Evolutionary conservation across 2,888 invertebrate species (phyloP).

Genomic region (Drosophila maculinotata): DNA sequence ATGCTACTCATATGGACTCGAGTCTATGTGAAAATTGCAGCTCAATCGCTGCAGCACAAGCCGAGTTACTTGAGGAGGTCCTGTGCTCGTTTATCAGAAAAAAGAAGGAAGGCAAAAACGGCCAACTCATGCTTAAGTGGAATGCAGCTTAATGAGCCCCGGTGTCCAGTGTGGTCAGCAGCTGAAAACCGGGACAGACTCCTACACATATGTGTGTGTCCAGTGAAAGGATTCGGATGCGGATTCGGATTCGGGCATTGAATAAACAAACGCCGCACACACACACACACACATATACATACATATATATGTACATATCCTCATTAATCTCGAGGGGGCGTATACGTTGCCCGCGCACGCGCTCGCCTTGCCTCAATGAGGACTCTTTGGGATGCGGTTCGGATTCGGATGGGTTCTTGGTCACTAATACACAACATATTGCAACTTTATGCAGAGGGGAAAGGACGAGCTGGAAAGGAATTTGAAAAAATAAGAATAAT

Average conservation of each 20-base stretch:
- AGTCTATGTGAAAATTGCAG: slow-evolving; percentile 3
- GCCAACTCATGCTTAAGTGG: slow-evolving; percentile 74
- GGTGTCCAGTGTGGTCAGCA: slow-evolving; percentile 71
- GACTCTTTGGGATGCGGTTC: slow-evolving; percentile 14
- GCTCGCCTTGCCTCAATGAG: slow-evolving; percentile 41
- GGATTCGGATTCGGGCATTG: slow-evolving; percentile 29
- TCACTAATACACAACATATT: slow-evolving; percentile 80
- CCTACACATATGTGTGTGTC: slow-evolving; percentile 34
- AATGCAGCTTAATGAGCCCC: slow-evolving; percentile 66
- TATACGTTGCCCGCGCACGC: slow-evolving; percentile 63
- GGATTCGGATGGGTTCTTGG: slow-evolving; percentile 15
- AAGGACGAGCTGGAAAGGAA: not conserved
- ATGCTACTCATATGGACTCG: not conserved
- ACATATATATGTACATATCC: slow-evolving; percentile 41
- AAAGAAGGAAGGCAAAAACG: slow-evolving; percentile 36
- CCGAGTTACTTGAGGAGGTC: slow-evolving; percentile 13
- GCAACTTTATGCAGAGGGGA: slow-evolving; percentile 64
- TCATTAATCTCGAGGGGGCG: slow-evolving; percentile 82
- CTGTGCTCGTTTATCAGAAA: slow-evolving; percentile 37
- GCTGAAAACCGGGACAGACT: slow-evolving; percentile 56
- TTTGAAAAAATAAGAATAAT: slow-evolving; percentile 3
- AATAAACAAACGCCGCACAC: slow-evolving; percentile 66
- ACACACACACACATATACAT: slow-evolving; percentile 30
- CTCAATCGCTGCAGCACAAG: not conserved
- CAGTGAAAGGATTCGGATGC: slow-evolving; percentile 67